Conservation (phyloP, 1,140 invertebrate genomes). For the Sitophilus oryzae region DNA sequence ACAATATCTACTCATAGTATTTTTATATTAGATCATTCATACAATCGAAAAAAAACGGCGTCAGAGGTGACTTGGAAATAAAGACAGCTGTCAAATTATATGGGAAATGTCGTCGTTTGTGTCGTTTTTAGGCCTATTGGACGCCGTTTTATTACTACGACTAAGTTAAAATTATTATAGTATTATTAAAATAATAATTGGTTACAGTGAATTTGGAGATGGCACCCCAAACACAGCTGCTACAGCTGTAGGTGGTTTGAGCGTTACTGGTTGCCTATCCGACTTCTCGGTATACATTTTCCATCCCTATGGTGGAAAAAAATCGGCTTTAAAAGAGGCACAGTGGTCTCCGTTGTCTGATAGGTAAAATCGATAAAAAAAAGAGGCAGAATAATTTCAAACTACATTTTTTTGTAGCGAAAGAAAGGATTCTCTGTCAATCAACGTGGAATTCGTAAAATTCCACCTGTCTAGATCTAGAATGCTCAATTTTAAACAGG, state of each 20-base stretch:
- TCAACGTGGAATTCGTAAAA: slow-evolving; percentile 96
- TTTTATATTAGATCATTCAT: not conserved
- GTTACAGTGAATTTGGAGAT: slow-evolving; percentile 53
- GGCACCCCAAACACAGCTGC: slow-evolving; percentile 49
- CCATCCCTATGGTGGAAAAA: slow-evolving; percentile 93
- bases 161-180: slow-evolving; percentile 1
- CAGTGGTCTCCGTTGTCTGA: slow-evolving; percentile 83
- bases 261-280: slow-evolving; percentile 88
- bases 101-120: not conserved
- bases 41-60: too few species aligned
- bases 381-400: not conserved
- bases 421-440: slow-evolving; percentile 89
- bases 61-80: too few species aligned
- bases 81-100: too few species aligned
- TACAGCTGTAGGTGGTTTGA: slow-evolving; percentile 76
- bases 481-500: slow-evolving; percentile 70
- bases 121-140: not conserved
- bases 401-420: slow-evolving; percentile 51
- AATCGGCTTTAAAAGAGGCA: slow-evolving; percentile 68
- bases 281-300: slow-evolving; percentile 98
- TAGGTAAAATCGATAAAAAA: slow-evolving; percentile 1
- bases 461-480: slow-evolving; percentile 86
- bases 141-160: too few species aligned
- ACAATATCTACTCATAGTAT: not conserved
- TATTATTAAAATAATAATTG: slow-evolving; percentile 15